These are phyloP conservation scores for Drosophila burlai DNA, from an alignment of 1,140 invertebrate genomes.

Conservation along the genomic window DNA sequence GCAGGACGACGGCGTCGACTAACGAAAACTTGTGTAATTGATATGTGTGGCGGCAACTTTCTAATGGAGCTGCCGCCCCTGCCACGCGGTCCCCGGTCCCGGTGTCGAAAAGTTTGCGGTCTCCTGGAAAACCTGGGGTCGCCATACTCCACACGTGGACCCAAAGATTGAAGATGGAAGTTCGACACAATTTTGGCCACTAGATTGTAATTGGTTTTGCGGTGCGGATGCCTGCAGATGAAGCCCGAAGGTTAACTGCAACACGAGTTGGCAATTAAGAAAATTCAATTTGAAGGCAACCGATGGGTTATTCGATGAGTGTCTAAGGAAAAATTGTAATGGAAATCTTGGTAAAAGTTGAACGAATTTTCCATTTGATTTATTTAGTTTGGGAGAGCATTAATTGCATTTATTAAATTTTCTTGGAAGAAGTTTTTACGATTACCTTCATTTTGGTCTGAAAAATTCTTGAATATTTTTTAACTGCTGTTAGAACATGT, in stretches of 20 bases:
- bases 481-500: neutral
- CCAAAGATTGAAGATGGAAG: conserved; percentile 24
- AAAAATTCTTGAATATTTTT: neutral
- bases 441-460: neutral
- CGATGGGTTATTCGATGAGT: conserved; percentile 11
- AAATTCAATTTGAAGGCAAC: conserved; percentile 37
- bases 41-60: conserved; percentile 76
- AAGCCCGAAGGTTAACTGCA: conserved; percentile 43
- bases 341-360: neutral
- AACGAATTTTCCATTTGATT: neutral
- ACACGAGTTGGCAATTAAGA: conserved; percentile 49
- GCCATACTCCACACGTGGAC: conserved; percentile 32
- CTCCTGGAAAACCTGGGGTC: conserved; percentile 15
- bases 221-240: conserved; percentile 42
- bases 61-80: conserved; percentile 54
- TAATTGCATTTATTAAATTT: neutral
- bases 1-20: conserved; percentile 20
- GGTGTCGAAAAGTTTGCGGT: conserved; percentile 57
- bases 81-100: neutral
- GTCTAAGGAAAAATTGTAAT: neutral
- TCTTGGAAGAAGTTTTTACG: neutral
- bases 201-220: conserved; percentile 56
- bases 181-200: conserved; percentile 37
- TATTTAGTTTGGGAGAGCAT: neutral
- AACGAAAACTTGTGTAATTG: conserved; percentile 76